Evolutionary conservation across 2,888 invertebrate species (phyloP), one percentile per base, ranked within the genome.

Genomic region (Nomada fucata): DNA sequence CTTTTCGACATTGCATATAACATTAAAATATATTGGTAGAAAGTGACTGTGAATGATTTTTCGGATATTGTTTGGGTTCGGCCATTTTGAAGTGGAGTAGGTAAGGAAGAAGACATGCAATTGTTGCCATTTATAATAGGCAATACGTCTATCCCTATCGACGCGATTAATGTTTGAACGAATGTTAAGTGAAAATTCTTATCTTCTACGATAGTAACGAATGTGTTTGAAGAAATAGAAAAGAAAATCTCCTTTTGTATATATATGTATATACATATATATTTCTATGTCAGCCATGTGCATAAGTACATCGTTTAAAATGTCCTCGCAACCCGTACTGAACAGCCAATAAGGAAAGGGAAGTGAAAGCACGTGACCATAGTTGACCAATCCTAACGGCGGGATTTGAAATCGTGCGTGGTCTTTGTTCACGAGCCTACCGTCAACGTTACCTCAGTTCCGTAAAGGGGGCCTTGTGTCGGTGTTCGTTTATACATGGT

Each of bases 401-500:
- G 84, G 94, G 94, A 95, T 95, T 95, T 94, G 93, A 94, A 94
- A 93, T 94, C 93, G 92, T 93, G 93, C 93, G 92, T 93, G 92
- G 91, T 92, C 93, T 93, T 93, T 93, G 93, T 93, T 93, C 93
- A 90, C 91, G 90, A 92, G 91, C 90, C 89, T 86, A 88, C 91
- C 91, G 92, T 90, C 92, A 92, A 92, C 92, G 92, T 92, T 92
- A 88, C 91, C 84, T 93, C 93, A 93, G 93, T 93, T 93, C 91
- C 92, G 92, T 91, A 91, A 92, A 92, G 93, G 92, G 92, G 92
- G 90, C 91, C 92, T 89, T 92, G 92, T 93, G 92, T 93, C 92
- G 92, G 93, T 93, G 93, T 92, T 88, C 90, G 91, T 91, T 91
- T 90, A 89, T 92, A 88, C 91, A 90, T 91, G 91, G 89, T 91